Conservation (phyloP, 2,797 vertebrate species). For the Erpetoichthys calabaricus region DNA sequence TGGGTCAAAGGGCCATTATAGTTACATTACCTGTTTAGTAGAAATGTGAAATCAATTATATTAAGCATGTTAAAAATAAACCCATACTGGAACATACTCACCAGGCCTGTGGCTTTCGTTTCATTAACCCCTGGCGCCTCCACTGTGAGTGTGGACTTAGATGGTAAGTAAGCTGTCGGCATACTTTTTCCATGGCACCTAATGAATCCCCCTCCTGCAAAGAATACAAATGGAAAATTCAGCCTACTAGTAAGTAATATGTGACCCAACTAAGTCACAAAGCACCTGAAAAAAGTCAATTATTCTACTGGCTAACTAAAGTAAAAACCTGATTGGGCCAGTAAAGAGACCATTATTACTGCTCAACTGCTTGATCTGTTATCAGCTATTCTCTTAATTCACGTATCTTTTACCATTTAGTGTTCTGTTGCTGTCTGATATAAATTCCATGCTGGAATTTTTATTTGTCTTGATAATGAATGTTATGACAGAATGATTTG, state of each 20-base stretch:
- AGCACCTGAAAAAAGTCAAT: background rate
- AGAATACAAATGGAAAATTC: conserved; percentile 5
- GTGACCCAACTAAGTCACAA: background rate
- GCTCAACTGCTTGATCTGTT: too few relatives aligned
- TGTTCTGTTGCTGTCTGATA: too few relatives aligned
- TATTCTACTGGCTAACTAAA: background rate
- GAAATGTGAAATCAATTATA: background rate
- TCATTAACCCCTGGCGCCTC: conserved; percentile 78
- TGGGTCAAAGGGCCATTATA: too few relatives aligned
- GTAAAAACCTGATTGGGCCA: too few relatives aligned
- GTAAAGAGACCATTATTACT: too few relatives aligned
- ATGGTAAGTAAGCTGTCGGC: conserved; percentile 93
- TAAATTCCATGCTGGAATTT: too few relatives aligned
- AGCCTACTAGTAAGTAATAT: background rate
- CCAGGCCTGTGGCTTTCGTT: conserved; percentile 92
- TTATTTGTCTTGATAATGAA: background rate
- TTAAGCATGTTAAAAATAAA: background rate
- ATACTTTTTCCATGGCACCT: conserved; percentile 91
- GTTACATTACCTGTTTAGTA: too few relatives aligned
- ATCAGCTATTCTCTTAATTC: background rate
- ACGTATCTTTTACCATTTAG: background rate
- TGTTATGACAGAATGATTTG: too few relatives aligned
- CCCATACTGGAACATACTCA: conserved; percentile 41
- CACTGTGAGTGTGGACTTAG: conserved; percentile 93
- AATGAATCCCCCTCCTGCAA: conserved; percentile 77